These are phyloP conservation scores for Cichlasoma orientale DNA, from an alignment of 2,797 vertebrate species.

Conservation along the genomic window DNA sequence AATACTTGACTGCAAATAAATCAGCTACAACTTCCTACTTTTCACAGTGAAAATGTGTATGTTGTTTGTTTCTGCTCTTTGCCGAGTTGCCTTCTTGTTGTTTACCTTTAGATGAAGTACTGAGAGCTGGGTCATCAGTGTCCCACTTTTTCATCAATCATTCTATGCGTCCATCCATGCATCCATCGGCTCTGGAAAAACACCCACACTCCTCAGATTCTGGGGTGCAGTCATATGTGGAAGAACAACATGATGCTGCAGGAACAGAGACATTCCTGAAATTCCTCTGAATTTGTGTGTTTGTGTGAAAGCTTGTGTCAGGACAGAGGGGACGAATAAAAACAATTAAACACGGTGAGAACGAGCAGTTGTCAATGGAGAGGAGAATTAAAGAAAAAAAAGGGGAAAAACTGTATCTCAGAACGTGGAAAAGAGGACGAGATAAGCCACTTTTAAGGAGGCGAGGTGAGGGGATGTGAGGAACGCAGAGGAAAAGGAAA, in stretches of 20 bases:
- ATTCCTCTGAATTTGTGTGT: constrained; percentile 62
- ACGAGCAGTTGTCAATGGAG: constrained; percentile 15
- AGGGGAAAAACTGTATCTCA: constrained; percentile 3
- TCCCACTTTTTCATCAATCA: constrained; percentile 57
- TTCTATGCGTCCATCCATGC: constrained; percentile 42
- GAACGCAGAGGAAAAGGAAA: constrained; percentile 14
- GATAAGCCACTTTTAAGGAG: constrained; percentile 3
- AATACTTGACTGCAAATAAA: neutral
- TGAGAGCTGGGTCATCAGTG: constrained; percentile 37
- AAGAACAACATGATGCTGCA: constrained; percentile 78
- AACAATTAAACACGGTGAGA: constrained; percentile 18
- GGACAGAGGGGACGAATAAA: constrained; percentile 14
- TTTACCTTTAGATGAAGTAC: constrained; percentile 42
- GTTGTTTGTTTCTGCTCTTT: neutral
- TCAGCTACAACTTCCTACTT: neutral
- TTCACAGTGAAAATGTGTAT: neutral
- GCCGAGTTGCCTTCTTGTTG: constrained; percentile 14
- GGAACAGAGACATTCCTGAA: constrained; percentile 68
- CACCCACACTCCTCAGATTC: constrained; percentile 60
- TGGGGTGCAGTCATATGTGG: constrained; percentile 72
- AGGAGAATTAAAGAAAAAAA: neutral
- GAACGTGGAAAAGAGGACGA: constrained; percentile 16
- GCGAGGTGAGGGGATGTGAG: constrained; percentile 15
- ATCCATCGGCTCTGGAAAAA: constrained; percentile 63
- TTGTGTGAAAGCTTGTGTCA: constrained; percentile 42